phyloP scores from a whole-genome alignment of 2,113 vertebrate species.

The Pongo pygmaeus region DNA sequence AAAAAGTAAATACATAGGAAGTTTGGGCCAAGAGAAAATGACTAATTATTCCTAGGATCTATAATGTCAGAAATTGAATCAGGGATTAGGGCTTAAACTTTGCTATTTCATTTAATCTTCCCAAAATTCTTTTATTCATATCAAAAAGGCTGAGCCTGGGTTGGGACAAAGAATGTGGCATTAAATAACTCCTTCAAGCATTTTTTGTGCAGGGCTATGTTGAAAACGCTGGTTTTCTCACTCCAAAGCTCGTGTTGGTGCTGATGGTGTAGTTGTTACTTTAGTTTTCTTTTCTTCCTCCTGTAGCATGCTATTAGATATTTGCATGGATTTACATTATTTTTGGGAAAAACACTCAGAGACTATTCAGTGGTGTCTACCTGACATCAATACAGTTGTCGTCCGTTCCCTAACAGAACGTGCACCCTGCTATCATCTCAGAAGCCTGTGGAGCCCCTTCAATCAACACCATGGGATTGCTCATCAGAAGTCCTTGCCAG shows the following conservation, averaged over 20 bases:
- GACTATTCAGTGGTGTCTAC: background rate
- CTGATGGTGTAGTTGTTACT: background rate
- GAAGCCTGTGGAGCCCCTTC: background rate
- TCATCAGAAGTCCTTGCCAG: background rate
- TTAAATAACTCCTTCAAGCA: background rate
- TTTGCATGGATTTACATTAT: background rate
- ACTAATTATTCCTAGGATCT: background rate
- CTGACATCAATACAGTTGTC: background rate
- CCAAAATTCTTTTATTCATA: background rate
- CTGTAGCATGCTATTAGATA: background rate
- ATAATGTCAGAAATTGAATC: background rate
- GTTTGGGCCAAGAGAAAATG: background rate
- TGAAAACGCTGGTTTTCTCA: background rate
- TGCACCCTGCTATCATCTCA: too few species aligned
- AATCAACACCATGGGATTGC: fast-evolving
- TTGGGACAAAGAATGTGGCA: background rate
- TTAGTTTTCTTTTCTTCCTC: background rate
- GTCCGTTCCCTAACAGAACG: fast-evolving
- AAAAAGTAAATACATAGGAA: background rate
- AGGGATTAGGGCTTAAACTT: too few species aligned
- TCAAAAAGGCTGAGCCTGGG: background rate
- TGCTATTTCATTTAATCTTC: background rate
- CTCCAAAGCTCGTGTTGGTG: background rate
- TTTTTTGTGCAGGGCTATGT: fast-evolving
- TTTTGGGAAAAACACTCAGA: background rate